phyloP scores from a whole-genome alignment of 2,888 invertebrate species.

The Cheilosia vernalis region DNA sequence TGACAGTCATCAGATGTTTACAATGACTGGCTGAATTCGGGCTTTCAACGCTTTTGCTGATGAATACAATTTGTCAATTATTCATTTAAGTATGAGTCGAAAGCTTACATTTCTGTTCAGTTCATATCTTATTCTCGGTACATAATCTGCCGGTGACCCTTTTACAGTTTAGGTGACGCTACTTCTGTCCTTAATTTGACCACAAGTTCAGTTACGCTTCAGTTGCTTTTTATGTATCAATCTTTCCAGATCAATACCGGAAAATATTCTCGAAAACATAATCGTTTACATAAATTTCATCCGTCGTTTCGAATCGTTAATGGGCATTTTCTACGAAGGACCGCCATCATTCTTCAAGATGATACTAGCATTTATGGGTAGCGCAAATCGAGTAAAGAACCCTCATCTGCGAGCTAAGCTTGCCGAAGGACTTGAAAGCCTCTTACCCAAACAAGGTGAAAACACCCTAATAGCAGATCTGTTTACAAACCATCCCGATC shows the following conservation, averaged over 20 bases:
- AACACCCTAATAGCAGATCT: constrained; percentile 87
- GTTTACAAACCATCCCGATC: constrained; percentile 90
- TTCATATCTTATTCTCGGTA: too few relatives aligned
- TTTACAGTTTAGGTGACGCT: neutral
- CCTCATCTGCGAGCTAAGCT: constrained; percentile 96
- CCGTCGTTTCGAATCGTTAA: constrained; percentile 86
- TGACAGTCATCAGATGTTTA: too few relatives aligned
- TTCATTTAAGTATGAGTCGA: too few relatives aligned
- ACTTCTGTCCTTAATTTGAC: neutral
- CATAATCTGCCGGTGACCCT: too few relatives aligned
- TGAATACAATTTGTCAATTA: too few relatives aligned
- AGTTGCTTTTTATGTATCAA: constrained; percentile 1
- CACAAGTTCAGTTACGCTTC: neutral
- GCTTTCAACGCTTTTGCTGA: too few relatives aligned
- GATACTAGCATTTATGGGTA: constrained; percentile 95
- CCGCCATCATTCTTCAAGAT: constrained; percentile 90
- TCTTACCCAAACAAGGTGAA: constrained; percentile 89
- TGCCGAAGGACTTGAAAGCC: constrained; percentile 94
- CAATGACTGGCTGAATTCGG: too few relatives aligned
- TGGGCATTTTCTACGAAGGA: constrained; percentile 87
- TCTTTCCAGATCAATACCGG: constrained; percentile 91
- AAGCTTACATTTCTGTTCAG: too few relatives aligned
- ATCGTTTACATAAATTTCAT: constrained; percentile 91
- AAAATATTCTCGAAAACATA: constrained; percentile 94
- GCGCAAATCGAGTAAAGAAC: constrained; percentile 91